Conservation (phyloP, 2,113 vertebrate species). For the Syngnathoides biaculeatus region DNA sequence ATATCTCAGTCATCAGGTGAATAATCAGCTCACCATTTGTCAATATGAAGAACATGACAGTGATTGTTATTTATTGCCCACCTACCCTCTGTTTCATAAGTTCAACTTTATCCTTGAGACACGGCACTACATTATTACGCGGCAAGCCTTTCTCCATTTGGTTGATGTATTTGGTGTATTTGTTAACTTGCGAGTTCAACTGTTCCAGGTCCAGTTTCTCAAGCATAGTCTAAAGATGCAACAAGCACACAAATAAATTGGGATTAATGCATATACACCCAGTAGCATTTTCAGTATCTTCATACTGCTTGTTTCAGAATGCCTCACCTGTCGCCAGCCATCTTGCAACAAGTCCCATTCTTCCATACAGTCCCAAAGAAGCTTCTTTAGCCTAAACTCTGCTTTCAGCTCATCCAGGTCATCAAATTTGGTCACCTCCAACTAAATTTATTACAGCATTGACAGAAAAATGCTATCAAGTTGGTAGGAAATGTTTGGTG, state of each 20-base stretch:
- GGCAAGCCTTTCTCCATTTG: constrained; percentile 82
- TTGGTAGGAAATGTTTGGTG: background rate
- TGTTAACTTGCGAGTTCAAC: constrained; percentile 74
- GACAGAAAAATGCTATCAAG: background rate
- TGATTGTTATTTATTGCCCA: constrained; percentile 3
- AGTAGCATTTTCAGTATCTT: background rate
- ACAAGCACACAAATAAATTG: background rate
- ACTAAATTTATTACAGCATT: constrained; percentile 53
- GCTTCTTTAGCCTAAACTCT: constrained; percentile 76
- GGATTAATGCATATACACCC: background rate
- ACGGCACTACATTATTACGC: constrained; percentile 72
- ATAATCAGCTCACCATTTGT: background rate
- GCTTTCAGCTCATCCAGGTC: constrained; percentile 72
- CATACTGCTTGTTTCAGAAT: background rate
- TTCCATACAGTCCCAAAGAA: constrained; percentile 80
- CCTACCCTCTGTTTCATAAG: constrained; percentile 79
- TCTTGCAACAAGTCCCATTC: constrained; percentile 76
- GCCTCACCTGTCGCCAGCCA: constrained; percentile 74
- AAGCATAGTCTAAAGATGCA: constrained; percentile 69
- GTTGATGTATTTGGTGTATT: constrained; percentile 74
- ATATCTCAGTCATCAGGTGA: background rate
- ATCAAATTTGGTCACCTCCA: constrained; percentile 80
- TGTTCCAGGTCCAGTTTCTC: constrained; percentile 75
- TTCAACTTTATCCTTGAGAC: constrained; percentile 77
- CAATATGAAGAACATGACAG: background rate